Conservation (phyloP, 2,888 invertebrate genomes). For the Deilephila porcellus region DNA sequence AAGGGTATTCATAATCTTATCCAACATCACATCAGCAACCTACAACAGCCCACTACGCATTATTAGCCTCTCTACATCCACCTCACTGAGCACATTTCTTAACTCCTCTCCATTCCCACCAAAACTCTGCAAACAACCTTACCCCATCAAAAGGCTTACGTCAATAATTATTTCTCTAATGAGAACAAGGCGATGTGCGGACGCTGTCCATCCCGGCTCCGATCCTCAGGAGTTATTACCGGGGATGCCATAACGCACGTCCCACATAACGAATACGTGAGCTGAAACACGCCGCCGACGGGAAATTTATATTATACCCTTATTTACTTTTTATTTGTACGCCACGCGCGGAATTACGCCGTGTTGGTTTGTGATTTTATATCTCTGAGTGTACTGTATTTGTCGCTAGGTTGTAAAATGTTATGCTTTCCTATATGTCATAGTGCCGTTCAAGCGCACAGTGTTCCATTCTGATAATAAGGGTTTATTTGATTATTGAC, state of each 20-base stretch:
- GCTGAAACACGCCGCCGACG: conserved; percentile 20
- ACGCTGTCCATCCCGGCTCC: not conserved
- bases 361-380: conserved; percentile 17
- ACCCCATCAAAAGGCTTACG: too few relatives aligned
- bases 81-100: too few relatives aligned
- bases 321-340: conserved; percentile 24
- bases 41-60: too few relatives aligned
- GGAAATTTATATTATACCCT: conserved; percentile 20
- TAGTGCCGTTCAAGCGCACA: not conserved
- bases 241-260: conserved; percentile 20
- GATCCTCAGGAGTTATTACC: not conserved
- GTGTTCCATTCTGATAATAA: too few relatives aligned
- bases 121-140: too few relatives aligned
- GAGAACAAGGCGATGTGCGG: not conserved
- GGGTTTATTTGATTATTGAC: too few relatives aligned
- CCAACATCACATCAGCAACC: too few relatives aligned
- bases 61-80: too few relatives aligned
- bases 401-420: not conserved
- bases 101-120: too few relatives aligned
- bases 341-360: conserved; percentile 12
- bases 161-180: not conserved
- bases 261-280: conserved; percentile 20
- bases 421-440: not conserved
- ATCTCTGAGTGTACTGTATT: not conserved
- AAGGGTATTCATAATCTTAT: too few relatives aligned